phyloP scores from a whole-genome alignment of 1,140 invertebrate genomes.

The Achatina immaculata region DNA sequence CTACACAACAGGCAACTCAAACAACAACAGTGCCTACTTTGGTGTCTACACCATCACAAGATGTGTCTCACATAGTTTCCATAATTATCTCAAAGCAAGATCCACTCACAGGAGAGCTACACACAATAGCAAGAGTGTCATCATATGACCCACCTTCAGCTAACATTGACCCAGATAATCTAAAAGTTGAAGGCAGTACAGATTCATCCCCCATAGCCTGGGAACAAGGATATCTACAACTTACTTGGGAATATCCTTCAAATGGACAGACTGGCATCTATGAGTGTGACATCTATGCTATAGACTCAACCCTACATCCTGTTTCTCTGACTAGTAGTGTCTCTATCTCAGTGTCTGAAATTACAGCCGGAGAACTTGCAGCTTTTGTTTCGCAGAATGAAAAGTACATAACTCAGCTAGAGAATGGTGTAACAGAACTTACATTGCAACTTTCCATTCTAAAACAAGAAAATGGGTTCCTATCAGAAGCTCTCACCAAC shows the following conservation, averaged over 20 bases:
- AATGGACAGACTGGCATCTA: background rate
- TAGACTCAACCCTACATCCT: slow-evolving; percentile 1
- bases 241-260: background rate
- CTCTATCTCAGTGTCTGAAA: background rate
- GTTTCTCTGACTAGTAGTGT: background rate
- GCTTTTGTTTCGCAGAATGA: background rate
- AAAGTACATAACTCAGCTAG: background rate
- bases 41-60: too few relatives aligned
- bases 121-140: background rate
- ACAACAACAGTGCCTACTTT: too few relatives aligned
- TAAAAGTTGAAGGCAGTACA: background rate
- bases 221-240: background rate
- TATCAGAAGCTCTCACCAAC: background rate
- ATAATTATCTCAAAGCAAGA: background rate
- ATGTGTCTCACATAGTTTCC: slow-evolving; percentile 25
- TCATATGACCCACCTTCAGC: background rate
- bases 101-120: background rate
- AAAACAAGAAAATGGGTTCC: background rate
- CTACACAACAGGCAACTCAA: background rate
- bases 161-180: too few relatives aligned
- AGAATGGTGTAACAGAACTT: background rate
- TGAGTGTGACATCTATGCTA: background rate
- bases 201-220: background rate
- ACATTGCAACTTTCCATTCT: background rate
- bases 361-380: background rate